Base-by-base conservation (phyloP, 2,113 vertebrate species). In the Paramormyrops kingsleyae region DNA sequence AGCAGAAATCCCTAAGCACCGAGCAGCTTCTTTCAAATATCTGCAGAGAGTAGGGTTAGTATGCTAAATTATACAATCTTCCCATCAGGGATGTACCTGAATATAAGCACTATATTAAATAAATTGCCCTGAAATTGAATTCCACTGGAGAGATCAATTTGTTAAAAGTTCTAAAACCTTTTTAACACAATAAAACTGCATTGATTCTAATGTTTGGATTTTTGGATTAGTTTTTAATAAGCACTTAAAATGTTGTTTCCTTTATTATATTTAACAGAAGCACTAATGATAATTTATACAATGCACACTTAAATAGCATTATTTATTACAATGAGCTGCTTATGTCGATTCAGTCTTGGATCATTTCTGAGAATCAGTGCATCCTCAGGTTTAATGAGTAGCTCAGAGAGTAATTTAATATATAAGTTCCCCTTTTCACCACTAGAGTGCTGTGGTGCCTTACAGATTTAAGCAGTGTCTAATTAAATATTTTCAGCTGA, bases 401-500 rank as follows among this genome's bases (percentile, higher is more conserved):
- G 59, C 8, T 9, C 59, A 49, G 35, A 89, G 74, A 12, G 49
- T 50, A 24, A 8, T n/a, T 47, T 46, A 8, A 92, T 31, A 88
- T 87, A 93, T 89, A 90, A 87, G 91, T 95, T 95, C 95, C 94
- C 92, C 89, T 88, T 88, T 92, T 95, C 95, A 92, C 95, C 96
- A 96, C 96, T 96, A 96, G 96, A 96, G 96, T 95, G 96, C 96
- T 95, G 94, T 96, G 95, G 94, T 94, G 95, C 92, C 95, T 96
- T 95, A 93, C 94, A 93, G 93, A 95, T 95, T 87, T 89, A 90
- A 91, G 90, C 88, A 42, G 74, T 27, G 86, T 53, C 49, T 39
- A 53, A 53, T 47, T 53, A 56, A 39, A 0, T 4, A 5, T 66
- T 46, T 66, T 74, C 39, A 47, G 21, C 24, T 27, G 42, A 44